Evolutionary conservation across 1,140 invertebrate species (phyloP).

Genomic region (Leptinotarsa lineolata): DNA sequence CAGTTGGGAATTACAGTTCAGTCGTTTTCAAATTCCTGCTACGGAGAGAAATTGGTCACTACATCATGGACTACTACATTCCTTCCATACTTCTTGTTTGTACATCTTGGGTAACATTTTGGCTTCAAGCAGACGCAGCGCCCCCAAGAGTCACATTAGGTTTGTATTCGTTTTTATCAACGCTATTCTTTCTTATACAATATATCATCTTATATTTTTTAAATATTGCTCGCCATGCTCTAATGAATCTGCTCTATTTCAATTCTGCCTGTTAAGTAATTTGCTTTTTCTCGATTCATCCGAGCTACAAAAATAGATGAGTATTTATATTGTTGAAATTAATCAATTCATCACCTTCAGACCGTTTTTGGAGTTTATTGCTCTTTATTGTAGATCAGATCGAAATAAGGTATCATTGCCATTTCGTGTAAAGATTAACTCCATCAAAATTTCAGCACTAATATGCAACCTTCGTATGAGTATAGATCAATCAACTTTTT

Average conservation of each 20-base stretch:
- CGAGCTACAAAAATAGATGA: no score
- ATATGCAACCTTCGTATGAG: no score
- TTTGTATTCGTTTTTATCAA: constrained; percentile 47
- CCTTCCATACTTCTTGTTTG: constrained; percentile 86
- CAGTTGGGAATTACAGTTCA: constrained; percentile 75
- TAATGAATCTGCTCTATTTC: not conserved
- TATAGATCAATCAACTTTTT: no score
- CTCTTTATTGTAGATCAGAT: no score
- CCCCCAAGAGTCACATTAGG: constrained; percentile 80
- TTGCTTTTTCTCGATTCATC: no score
- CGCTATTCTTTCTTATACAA: not conserved
- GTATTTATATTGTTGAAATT: no score
- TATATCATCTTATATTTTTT: not conserved
- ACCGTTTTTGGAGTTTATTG: no score
- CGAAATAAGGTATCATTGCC: no score
- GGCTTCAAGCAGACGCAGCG: constrained; percentile 84
- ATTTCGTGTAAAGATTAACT: no score
- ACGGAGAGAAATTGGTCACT: constrained; percentile 81
- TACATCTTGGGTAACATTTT: constrained; percentile 90
- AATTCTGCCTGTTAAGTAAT: not conserved
- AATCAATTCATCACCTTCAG: no score
- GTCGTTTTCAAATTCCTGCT: constrained; percentile 78
- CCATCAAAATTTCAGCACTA: no score
- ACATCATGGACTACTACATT: constrained; percentile 88
- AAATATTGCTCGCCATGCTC: not conserved